These are phyloP conservation scores for Caenorhabditis imperialis DNA, from an alignment of 2,888 invertebrate genomes.

Conservation along the genomic window DNA sequence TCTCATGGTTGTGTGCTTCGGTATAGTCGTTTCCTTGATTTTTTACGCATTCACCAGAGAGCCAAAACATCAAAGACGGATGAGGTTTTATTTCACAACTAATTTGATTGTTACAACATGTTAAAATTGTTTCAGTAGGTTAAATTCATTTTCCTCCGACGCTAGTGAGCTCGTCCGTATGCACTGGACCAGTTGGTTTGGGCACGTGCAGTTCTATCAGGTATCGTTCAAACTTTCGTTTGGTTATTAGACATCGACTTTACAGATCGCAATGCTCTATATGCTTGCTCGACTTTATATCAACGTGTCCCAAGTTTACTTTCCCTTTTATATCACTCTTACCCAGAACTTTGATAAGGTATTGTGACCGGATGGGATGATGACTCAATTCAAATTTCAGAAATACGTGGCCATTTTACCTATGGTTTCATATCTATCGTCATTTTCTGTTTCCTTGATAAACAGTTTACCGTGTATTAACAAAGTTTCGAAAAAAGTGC, in stretches of 20 bases:
- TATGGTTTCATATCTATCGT: slow-evolving; percentile 87
- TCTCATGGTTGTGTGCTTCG: slow-evolving; percentile 83
- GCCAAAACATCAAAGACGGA: slow-evolving; percentile 60
- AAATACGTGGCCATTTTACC: slow-evolving; percentile 85
- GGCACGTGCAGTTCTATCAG: slow-evolving; percentile 81
- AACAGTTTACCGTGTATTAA: slow-evolving; percentile 64
- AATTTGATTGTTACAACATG: too few species aligned
- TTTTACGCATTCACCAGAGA: slow-evolving; percentile 86
- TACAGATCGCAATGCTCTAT: slow-evolving; percentile 87
- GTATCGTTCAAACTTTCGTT: slow-evolving; percentile 70
- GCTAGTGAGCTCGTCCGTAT: slow-evolving; percentile 71
- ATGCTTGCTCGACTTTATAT: slow-evolving; percentile 89
- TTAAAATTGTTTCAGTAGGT: slow-evolving; percentile 38
- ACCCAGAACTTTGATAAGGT: slow-evolving; percentile 85
- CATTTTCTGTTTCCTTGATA: slow-evolving; percentile 84
- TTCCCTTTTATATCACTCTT: slow-evolving; percentile 89
- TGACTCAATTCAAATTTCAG: slow-evolving; percentile 35
- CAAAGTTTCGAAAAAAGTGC: slow-evolving; percentile 82
- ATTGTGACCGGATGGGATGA: not conserved
- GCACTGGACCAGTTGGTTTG: slow-evolving; percentile 82
- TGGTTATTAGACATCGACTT: slow-evolving; percentile 40
- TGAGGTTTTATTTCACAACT: slow-evolving; percentile 30
- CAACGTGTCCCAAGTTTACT: slow-evolving; percentile 88
- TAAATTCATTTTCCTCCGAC: slow-evolving; percentile 62
- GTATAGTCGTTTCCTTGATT: slow-evolving; percentile 82